A percentile compares a stretch with the other conserved stretches of the same genome.
Evolutionary conservation across 2,888 invertebrate species (phyloP).

Genomic region (Drosophila fungiperda): DNA sequence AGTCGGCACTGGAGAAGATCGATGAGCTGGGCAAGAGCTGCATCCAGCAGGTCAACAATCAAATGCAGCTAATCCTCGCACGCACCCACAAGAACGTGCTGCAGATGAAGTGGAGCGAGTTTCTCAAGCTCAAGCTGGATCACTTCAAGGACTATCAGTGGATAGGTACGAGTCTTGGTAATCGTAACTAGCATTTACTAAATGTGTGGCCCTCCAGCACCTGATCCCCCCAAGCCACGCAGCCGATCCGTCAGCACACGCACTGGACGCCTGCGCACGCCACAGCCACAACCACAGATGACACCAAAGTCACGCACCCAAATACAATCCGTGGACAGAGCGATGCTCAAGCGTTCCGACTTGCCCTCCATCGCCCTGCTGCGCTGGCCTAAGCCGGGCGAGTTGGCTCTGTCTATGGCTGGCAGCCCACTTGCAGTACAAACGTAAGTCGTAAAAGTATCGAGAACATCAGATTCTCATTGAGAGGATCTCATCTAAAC

Average conservation of each 20-base stretch:
- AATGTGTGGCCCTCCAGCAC: slow-evolving; percentile 27
- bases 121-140: slow-evolving; percentile 52
- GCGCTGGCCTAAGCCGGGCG: slow-evolving; percentile 84
- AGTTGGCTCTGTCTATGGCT: slow-evolving; percentile 82
- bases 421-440: slow-evolving; percentile 83
- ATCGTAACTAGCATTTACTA: not conserved
- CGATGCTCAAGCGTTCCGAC: not conserved
- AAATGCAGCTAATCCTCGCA: slow-evolving; percentile 52
- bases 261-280: slow-evolving; percentile 39
- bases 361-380: slow-evolving; percentile 80
- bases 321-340: slow-evolving; percentile 16
- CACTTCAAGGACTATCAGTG: slow-evolving; percentile 34
- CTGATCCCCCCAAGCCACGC: slow-evolving; percentile 64
- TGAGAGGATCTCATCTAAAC: not conserved
- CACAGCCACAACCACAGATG: slow-evolving; percentile 38
- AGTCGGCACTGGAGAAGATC: slow-evolving; percentile 60
- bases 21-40: slow-evolving; percentile 57
- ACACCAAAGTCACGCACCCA: not conserved
- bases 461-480: not conserved
- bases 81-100: slow-evolving; percentile 64
- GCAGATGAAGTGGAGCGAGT: slow-evolving; percentile 71
- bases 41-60: slow-evolving; percentile 45
- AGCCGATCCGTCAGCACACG: slow-evolving; percentile 53
- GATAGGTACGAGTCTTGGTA: slow-evolving; percentile 1
- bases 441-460: slow-evolving; percentile 70